Conservation (phyloP, 2,888 invertebrate species). For the Sminthurides aquaticus region DNA sequence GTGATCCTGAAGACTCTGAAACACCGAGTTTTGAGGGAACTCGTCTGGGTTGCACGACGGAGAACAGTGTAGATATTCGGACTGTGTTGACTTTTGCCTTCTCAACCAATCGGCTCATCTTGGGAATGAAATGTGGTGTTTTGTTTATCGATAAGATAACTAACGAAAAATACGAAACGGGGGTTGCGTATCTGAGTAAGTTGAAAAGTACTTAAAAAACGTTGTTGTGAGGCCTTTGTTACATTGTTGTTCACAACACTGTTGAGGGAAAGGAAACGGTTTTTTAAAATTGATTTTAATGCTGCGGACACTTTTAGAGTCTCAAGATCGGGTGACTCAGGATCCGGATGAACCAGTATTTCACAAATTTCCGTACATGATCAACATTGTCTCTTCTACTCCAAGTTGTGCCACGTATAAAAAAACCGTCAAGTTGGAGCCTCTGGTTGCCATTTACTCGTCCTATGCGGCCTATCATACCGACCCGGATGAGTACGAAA, state of each 20-base stretch:
- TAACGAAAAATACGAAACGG: slow-evolving; percentile 1
- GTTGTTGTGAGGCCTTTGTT: too few relatives aligned
- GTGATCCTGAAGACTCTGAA: neutral
- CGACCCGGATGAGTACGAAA: neutral
- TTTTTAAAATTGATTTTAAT: too few relatives aligned
- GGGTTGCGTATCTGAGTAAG: slow-evolving; percentile 13
- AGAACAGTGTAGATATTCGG: slow-evolving; percentile 1
- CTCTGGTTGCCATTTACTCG: slow-evolving; percentile 18
- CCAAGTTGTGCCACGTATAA: slow-evolving; percentile 13
- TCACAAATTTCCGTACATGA: slow-evolving; percentile 18
- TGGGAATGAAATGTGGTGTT: slow-evolving; percentile 18
- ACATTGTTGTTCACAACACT: too few relatives aligned
- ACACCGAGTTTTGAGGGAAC: neutral
- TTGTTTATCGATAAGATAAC: slow-evolving; percentile 11
- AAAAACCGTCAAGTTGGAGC: slow-evolving; percentile 1
- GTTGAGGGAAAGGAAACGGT: too few relatives aligned
- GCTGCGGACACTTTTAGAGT: neutral
- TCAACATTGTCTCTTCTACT: slow-evolving; percentile 11
- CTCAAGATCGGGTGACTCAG: neutral
- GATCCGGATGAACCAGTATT: neutral
- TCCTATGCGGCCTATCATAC: slow-evolving; percentile 6
- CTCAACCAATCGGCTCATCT: slow-evolving; percentile 10
- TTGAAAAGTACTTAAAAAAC: too few relatives aligned
- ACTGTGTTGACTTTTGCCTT: slow-evolving; percentile 14
- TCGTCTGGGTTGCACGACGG: neutral